phyloP scores from a whole-genome alignment of 2,113 vertebrate species.

The Aepyceros melampus region DNA sequence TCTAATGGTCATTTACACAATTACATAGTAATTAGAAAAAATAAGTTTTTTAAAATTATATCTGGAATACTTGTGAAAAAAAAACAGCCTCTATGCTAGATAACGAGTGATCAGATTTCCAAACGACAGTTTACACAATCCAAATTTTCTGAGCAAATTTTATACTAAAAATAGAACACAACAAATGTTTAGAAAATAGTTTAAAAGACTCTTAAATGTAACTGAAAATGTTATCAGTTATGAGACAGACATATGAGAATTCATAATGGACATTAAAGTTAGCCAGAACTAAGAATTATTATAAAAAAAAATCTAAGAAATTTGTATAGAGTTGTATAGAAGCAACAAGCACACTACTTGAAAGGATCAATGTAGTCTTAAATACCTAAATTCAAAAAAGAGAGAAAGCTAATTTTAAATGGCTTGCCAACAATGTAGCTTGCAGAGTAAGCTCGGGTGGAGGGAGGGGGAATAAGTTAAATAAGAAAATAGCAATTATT shows the following conservation, averaged over 20 bases:
- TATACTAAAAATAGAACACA: neutral
- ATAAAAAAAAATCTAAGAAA: neutral
- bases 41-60: neutral
- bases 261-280: neutral
- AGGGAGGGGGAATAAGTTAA: neutral
- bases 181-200: neutral
- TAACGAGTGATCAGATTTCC: neutral
- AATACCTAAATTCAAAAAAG: neutral
- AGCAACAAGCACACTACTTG: neutral
- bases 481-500: neutral
- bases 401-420: neutral
- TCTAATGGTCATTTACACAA: neutral
- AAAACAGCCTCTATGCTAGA: neutral
- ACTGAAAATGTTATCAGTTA: neutral
- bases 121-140: neutral
- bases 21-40: neutral
- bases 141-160: neutral
- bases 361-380: neutral
- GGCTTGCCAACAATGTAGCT: rapidly evolving
- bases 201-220: neutral
- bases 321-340: neutral
- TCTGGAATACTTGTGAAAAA: neutral
- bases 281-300: neutral
- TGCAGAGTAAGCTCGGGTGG: neutral
- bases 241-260: neutral